Conservation (phyloP, 2,888 invertebrate species). For the Hirudinaria manillensis region DNA sequence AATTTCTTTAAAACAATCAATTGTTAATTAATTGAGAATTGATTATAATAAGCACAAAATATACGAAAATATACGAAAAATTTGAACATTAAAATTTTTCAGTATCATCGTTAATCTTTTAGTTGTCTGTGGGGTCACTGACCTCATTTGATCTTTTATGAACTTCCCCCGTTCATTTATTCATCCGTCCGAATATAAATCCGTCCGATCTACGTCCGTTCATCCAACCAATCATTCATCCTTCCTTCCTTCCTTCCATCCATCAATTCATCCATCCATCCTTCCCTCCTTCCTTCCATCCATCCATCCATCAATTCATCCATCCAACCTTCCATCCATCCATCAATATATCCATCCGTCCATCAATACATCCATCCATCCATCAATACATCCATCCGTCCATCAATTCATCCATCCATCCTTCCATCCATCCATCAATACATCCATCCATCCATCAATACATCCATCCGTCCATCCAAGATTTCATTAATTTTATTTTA, state of each 20-base stretch:
- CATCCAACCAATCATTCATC: constrained; percentile 18
- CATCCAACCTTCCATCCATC: no score
- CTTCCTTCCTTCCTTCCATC: background rate
- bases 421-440: no score
- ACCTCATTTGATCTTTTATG: background rate
- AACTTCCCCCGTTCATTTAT: background rate
- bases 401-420: constrained; percentile 19
- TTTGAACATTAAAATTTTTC: no score
- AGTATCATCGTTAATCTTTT: background rate
- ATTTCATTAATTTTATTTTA: background rate
- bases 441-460: background rate
- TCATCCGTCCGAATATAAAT: background rate
- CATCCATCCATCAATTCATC: background rate
- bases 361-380: background rate
- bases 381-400: background rate
- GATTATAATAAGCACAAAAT: no score
- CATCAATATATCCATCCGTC: no score
- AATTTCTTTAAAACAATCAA: no score
- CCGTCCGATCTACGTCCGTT: background rate
- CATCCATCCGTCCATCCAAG: background rate
- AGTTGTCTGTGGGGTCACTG: background rate
- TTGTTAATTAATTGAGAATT: no score
- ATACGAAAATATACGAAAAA: no score
- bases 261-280: background rate
- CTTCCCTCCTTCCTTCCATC: background rate